phyloP scores from a whole-genome alignment of 2,888 invertebrate genomes.

The Amphipoea oculea region DNA sequence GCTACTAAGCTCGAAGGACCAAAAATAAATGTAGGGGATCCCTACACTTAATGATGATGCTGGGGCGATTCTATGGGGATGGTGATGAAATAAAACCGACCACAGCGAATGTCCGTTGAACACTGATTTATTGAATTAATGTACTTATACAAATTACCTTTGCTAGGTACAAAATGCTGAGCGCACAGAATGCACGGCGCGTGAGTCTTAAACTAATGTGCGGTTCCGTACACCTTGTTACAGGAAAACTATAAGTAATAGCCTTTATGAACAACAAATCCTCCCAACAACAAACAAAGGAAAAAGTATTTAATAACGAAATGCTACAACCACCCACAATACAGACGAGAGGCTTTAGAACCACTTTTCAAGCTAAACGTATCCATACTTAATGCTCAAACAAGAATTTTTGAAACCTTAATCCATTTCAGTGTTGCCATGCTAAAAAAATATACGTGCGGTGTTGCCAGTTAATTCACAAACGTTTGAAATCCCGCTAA shows the following conservation, averaged over 20 bases:
- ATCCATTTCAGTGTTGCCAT: slow-evolving; percentile 6
- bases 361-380: neutral
- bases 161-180: too few relatives aligned
- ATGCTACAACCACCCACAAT: neutral
- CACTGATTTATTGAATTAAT: too few relatives aligned
- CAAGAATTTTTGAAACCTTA: neutral
- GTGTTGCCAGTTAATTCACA: slow-evolving; percentile 51
- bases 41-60: too few relatives aligned
- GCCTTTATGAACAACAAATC: neutral
- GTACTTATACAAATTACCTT: too few relatives aligned
- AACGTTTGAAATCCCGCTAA: slow-evolving; percentile 47
- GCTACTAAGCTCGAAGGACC: too few relatives aligned
- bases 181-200: too few relatives aligned
- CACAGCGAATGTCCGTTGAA: too few relatives aligned
- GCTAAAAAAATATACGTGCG: slow-evolving; percentile 7
- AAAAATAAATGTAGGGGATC: too few relatives aligned
- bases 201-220: too few relatives aligned
- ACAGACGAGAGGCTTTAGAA: neutral
- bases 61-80: too few relatives aligned
- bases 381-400: slow-evolving; percentile 7
- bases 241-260: neutral
- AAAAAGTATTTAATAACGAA: neutral
- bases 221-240: too few relatives aligned
- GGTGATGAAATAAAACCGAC: too few relatives aligned
- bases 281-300: neutral